Conservation (phyloP, 1,140 invertebrate genomes). For the Drosophila repleta region DNA sequence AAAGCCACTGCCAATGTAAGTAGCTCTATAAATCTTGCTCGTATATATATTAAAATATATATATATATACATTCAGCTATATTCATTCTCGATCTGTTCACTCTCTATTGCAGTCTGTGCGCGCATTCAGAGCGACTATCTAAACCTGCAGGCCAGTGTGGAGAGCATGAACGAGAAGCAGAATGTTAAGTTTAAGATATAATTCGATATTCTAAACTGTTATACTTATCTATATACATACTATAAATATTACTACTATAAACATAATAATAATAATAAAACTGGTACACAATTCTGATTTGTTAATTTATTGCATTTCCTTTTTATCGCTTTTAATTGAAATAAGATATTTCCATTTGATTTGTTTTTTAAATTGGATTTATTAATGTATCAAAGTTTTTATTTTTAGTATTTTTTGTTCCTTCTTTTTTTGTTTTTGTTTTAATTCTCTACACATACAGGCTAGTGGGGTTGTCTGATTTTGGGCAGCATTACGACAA, state of each 20-base stretch:
- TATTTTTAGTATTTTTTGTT: constrained; percentile 38
- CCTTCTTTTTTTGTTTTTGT: constrained; percentile 43
- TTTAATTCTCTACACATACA: constrained; percentile 71
- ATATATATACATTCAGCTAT: background rate
- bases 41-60: background rate
- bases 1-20: constrained; percentile 66
- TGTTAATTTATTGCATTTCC: constrained; percentile 60
- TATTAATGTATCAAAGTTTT: constrained; percentile 70
- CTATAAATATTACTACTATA: constrained; percentile 2
- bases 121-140: constrained; percentile 71
- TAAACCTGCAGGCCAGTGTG: constrained; percentile 63
- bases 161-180: constrained; percentile 75
- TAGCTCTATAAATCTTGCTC: constrained; percentile 35
- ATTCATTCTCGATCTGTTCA: background rate
- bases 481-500: constrained; percentile 56
- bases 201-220: constrained; percentile 16
- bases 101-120: constrained; percentile 64
- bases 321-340: constrained; percentile 52
- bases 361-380: constrained; percentile 4
- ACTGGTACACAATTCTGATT: constrained; percentile 22
- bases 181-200: constrained; percentile 80
- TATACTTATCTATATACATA: constrained; percentile 5
- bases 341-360: constrained; percentile 25
- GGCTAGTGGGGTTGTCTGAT: constrained; percentile 50
- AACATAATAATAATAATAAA: constrained; percentile 25